Percentiles rank a stretch among this genome's conserved stretches.
phyloP scores from a whole-genome alignment of 2,113 vertebrate species.

The Sclerurus mexicanus region DNA sequence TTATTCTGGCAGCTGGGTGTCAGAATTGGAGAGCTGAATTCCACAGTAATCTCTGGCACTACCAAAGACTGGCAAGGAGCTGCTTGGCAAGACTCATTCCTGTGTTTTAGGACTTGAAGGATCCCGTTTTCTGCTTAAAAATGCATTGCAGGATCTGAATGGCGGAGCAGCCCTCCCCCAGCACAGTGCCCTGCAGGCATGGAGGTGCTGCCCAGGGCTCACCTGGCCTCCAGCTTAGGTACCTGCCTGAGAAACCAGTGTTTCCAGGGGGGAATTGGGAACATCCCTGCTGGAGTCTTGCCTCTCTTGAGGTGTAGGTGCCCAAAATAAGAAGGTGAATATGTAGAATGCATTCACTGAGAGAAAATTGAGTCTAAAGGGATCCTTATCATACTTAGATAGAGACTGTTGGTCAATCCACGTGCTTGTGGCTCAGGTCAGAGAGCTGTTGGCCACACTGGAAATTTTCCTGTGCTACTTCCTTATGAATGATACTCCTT shows the following conservation, averaged over 20 bases:
- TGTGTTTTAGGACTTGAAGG: neutral
- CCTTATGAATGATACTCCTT: neutral
- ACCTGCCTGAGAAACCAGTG: neutral
- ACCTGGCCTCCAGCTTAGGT: no score
- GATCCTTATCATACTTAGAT: neutral
- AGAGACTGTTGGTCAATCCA: neutral
- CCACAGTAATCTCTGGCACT: neutral
- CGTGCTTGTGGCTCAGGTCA: neutral
- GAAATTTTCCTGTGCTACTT: neutral
- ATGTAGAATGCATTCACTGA: neutral
- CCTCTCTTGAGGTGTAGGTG: no score
- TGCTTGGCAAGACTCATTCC: neutral
- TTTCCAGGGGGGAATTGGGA: neutral
- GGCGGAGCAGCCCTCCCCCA: neutral
- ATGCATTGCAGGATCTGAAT: neutral
- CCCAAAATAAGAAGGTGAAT: neutral
- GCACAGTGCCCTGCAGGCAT: fast-evolving
- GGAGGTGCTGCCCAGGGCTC: neutral
- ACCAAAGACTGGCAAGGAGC: neutral
- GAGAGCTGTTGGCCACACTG: neutral
- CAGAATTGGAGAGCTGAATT: neutral
- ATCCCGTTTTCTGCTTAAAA: neutral
- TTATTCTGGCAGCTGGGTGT: conserved; percentile 85
- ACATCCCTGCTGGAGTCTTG: neutral
- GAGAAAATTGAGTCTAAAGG: neutral